A percentile compares a stretch with the other conserved stretches of the same genome.
phyloP scores from a whole-genome alignment of 2,888 invertebrate genomes.

The Tachystola acroxantha region DNA sequence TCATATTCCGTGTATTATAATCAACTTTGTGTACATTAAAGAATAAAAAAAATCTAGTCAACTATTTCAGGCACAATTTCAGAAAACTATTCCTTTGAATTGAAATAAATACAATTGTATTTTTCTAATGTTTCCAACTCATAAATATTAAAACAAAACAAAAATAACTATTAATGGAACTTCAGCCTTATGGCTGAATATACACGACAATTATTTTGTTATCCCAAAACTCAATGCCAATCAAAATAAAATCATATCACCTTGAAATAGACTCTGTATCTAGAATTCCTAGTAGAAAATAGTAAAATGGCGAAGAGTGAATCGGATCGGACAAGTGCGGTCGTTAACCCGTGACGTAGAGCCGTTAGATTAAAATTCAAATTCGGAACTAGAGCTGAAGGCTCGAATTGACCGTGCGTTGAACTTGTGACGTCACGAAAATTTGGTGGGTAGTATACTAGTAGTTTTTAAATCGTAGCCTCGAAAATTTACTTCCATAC shows the following conservation, averaged over 20 bases:
- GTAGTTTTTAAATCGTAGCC: no score
- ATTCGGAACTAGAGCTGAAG: constrained; percentile 54
- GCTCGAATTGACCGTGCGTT: constrained; percentile 26
- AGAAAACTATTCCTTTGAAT: no score
- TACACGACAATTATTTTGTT: neutral
- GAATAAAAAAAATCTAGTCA: no score
- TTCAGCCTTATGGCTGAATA: neutral
- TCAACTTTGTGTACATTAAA: no score
- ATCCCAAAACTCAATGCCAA: neutral
- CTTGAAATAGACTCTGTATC: neutral
- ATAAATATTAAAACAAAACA: no score
- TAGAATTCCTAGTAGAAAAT: constrained; percentile 1
- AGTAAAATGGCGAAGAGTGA: constrained; percentile 3
- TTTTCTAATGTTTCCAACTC: no score
- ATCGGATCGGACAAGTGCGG: constrained; percentile 52
- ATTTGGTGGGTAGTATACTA: constrained; percentile 21
- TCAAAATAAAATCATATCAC: neutral
- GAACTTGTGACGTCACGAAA: constrained; percentile 30
- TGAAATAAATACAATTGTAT: no score
- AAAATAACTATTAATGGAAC: neutral
- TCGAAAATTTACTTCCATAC: no score
- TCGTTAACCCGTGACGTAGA: constrained; percentile 55
- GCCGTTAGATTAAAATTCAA: constrained; percentile 69
- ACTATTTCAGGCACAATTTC: no score
- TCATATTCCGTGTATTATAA: no score